phyloP scores from a whole-genome alignment of 37 sponge, comb jelly and placozoan species.

The Halichondria panicea region DNA sequence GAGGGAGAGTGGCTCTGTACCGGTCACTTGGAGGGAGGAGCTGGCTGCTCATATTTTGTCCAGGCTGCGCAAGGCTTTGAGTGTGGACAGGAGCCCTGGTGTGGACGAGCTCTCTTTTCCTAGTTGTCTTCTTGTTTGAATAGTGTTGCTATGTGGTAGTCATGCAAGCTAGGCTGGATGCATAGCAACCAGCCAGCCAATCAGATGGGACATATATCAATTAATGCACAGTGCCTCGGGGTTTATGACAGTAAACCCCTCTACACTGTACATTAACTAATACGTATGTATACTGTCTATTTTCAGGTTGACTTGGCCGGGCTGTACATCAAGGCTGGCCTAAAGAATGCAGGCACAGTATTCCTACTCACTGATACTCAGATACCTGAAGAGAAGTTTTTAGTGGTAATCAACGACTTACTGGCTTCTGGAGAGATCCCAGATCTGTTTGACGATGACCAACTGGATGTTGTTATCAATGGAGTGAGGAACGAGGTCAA shows the following conservation, averaged over 20 bases:
- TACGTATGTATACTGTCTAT: not conserved
- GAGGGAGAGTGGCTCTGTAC: too few species aligned
- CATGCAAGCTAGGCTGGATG: too few species aligned
- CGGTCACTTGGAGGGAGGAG: too few species aligned
- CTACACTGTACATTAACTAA: not conserved
- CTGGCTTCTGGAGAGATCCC: conserved; percentile 96
- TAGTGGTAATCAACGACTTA: conserved; percentile 94
- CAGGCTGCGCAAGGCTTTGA: too few species aligned
- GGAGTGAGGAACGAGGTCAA: conserved; percentile 93
- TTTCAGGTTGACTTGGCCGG: conserved; percentile 87
- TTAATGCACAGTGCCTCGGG: too few species aligned
- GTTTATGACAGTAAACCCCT: not conserved
- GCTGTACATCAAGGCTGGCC: conserved; percentile 95
- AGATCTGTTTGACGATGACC: conserved; percentile 94
- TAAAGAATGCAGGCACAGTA: conserved; percentile 92
- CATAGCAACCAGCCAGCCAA: too few species aligned
- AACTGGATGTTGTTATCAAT: conserved; percentile 80
- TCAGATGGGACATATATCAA: too few species aligned
- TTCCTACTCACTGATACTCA: conserved; percentile 98
- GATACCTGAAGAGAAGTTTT: conserved; percentile 91
- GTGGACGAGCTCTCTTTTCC: too few species aligned
- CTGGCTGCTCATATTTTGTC: too few species aligned
- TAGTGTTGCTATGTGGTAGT: too few species aligned
- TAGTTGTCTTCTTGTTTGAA: too few species aligned
- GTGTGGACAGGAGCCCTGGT: too few species aligned